Conservation (phyloP, 2,113 vertebrate species). For the Symphodus melops region DNA sequence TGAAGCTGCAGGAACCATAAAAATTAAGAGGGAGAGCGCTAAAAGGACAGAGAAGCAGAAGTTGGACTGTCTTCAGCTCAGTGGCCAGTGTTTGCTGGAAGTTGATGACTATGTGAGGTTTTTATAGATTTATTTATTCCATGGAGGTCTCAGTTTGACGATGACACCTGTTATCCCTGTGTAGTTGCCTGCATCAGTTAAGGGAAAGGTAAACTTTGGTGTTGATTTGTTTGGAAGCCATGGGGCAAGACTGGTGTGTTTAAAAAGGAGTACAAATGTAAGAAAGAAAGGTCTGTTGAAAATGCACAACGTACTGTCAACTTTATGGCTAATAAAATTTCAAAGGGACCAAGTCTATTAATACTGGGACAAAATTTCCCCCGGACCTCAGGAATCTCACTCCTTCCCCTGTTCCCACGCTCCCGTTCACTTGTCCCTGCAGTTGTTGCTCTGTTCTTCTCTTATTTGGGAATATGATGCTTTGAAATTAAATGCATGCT, state of each 20-base stretch:
- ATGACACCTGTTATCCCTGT: conserved; percentile 80
- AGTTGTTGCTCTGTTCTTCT: conserved; percentile 42
- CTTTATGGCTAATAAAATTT: conserved; percentile 97
- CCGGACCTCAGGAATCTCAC: conserved; percentile 85
- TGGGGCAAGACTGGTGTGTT: conserved; percentile 72
- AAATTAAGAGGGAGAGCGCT: conserved; percentile 85
- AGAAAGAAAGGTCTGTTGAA: conserved; percentile 74
- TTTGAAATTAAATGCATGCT: conserved; percentile 38
- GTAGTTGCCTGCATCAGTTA: conserved; percentile 62
- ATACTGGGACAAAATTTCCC: conserved; percentile 86
- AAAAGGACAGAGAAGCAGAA: conserved; percentile 82
- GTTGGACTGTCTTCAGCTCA: conserved; percentile 80
- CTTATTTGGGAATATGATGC: conserved; percentile 51
- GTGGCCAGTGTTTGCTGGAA: conserved; percentile 77
- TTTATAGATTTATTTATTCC: conserved; percentile 83
- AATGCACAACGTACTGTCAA: conserved; percentile 86
- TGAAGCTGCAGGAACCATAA: conserved; percentile 94
- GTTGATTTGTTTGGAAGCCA: conserved; percentile 70
- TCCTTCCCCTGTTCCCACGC: conserved; percentile 83
- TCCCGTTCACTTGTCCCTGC: conserved; percentile 62
- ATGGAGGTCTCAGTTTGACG: conserved; percentile 76
- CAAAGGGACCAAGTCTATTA: conserved; percentile 92
- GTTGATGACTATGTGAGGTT: conserved; percentile 81
- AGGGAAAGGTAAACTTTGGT: conserved; percentile 66
- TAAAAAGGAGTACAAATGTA: conserved; percentile 72